Percentiles rank a stretch among this genome's conserved stretches.
Conservation (phyloP, 2,113 vertebrate genomes). For the Brachionichthys hirsutus region DNA sequence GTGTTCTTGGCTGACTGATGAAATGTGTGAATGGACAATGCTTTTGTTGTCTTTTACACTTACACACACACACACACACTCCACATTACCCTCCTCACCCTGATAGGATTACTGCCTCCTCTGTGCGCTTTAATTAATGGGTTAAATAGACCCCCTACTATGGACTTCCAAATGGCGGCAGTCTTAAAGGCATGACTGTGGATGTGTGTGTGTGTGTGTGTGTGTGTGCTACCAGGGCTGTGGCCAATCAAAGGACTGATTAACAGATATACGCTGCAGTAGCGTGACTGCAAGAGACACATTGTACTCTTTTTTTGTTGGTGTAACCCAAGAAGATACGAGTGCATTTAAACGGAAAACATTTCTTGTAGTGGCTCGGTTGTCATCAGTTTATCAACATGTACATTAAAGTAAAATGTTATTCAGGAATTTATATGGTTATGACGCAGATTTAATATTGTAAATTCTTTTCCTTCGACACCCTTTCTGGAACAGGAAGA, state of each 20-base stretch:
- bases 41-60: not conserved
- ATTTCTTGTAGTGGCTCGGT: no score
- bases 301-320: not conserved
- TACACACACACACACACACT: constrained; percentile 18
- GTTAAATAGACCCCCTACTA: constrained; percentile 76
- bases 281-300: constrained; percentile 8
- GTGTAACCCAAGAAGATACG: not conserved
- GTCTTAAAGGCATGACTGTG: constrained; percentile 29
- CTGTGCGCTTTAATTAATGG: constrained; percentile 75
- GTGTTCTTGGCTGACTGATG: constrained; percentile 33
- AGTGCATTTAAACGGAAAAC: no score
- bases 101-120: constrained; percentile 77
- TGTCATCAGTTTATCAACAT: not conserved
- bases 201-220: constrained; percentile 12
- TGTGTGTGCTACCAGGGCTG: constrained; percentile 1
- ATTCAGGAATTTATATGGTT: no score
- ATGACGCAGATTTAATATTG: not conserved
- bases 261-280: constrained; percentile 38
- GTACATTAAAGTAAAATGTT: no score
- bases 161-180: constrained; percentile 40
- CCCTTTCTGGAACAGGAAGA: no score
- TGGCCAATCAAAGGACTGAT: constrained; percentile 50
- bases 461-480: constrained; percentile 16
- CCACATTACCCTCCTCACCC: constrained; percentile 40
- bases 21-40: constrained; percentile 40